Base-by-base conservation (phyloP, 2,113 vertebrate genomes). In the Bubo blakistoni region DNA sequence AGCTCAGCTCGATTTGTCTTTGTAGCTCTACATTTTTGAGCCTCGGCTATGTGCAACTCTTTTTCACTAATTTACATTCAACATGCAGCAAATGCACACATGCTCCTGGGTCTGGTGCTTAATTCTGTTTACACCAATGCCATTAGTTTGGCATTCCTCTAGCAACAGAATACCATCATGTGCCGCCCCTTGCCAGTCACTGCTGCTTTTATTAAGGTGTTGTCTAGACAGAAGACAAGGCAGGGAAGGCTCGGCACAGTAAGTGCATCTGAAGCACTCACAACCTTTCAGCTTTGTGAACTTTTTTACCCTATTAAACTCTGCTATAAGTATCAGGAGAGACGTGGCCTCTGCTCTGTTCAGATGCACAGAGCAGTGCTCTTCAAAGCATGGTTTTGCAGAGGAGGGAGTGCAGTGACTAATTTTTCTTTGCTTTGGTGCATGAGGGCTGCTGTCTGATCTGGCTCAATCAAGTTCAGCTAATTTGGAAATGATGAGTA, bases 401-500 rank as follows among this genome's bases (percentile, higher is more conserved):
- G 51, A 46, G 81, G 32, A 87, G 57, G 49, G 36, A 92, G 62
- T 0, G 10, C 54, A 30, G 14, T 4, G 2, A 55, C 78, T 87
- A 18, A 86, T 71, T 89, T 30, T 81, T 63, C 66, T 62, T 70
- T 83, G 58, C 85, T 69, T 77, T 57, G 78, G 62, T 58, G 83
- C 84, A 76, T 16, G 17, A 87, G 77, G 66, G 49, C 89, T 91
- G 74, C 89, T 74, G 87, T 59, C 66, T 90, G 89, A 88, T 90
- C 78, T 40, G 87, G 16, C 47, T 96, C 93, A 88, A 90, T 92
- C 94, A 77, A 90, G 66, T 83, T 80, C 74, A 59, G 74, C 84
- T 96, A 91, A 95, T 96, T 97, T 97, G 89, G 91, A 96, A 74
- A 77, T 78, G 83, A 96, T 94, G 78, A 94, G 85, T 81, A 40